phyloP scores from a whole-genome alignment of 2,113 vertebrate species.

The Atrichornis clamosus region DNA sequence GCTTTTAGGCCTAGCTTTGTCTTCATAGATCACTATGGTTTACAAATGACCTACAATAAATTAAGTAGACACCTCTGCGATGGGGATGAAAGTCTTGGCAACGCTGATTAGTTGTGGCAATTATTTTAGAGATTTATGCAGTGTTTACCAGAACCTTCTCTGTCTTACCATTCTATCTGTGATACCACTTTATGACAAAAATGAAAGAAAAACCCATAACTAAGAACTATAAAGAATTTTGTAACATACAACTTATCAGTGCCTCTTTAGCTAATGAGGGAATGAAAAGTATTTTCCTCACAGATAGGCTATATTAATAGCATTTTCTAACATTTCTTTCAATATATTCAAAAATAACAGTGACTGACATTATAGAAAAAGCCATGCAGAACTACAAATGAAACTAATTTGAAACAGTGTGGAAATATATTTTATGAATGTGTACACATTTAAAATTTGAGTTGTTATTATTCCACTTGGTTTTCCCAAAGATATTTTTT shows the following conservation, averaged over 20 bases:
- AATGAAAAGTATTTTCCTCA: not conserved
- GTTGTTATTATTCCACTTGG: not conserved
- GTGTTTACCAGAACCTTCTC: conserved; percentile 22
- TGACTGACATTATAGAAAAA: not conserved
- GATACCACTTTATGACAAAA: not conserved
- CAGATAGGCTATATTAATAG: not conserved
- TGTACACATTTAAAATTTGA: not conserved
- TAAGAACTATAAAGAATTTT: not conserved
- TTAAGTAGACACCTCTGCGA: conserved; percentile 27
- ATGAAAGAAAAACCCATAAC: not conserved
- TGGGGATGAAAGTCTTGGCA: conserved; percentile 43
- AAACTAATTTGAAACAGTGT: not conserved
- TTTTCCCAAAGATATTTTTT: not conserved
- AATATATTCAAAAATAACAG: not conserved
- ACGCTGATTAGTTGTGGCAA: conserved; percentile 52
- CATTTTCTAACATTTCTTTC: not conserved
- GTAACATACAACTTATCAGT: not conserved
- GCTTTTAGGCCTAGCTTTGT: conserved; percentile 55
- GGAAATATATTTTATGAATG: not conserved
- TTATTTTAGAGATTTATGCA: conserved; percentile 53
- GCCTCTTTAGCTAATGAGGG: not conserved
- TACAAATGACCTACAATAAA: conserved; percentile 60
- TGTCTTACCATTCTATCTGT: not conserved
- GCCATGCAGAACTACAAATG: not conserved
- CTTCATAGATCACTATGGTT: conserved; percentile 50